Conservation (phyloP, 1,140 invertebrate species). For the Tetragonula clypearis region DNA sequence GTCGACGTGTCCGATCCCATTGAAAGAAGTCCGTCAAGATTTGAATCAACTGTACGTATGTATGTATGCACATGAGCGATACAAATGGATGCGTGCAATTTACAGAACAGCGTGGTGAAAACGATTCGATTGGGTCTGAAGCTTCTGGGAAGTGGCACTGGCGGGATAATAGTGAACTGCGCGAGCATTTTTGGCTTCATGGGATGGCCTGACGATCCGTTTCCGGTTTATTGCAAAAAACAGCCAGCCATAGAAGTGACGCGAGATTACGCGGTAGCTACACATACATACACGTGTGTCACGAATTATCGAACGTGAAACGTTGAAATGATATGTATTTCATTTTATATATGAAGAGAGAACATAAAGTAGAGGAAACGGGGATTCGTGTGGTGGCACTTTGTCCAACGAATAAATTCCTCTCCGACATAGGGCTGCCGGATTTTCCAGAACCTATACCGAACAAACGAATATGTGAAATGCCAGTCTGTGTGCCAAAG, state of each 20-base stretch:
- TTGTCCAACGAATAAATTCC: slow-evolving; percentile 73
- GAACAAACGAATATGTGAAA: neutral
- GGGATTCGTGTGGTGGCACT: slow-evolving; percentile 82
- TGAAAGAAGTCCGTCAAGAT: neutral
- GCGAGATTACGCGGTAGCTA: slow-evolving; percentile 62
- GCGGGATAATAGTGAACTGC: slow-evolving; percentile 71
- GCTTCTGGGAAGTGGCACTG: slow-evolving; percentile 46
- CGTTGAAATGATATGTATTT: neutral
- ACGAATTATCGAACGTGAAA: neutral
- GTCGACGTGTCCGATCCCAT: neutral
- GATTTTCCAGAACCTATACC: slow-evolving; percentile 45
- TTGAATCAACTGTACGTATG: neutral
- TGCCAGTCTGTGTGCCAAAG: slow-evolving; percentile 36
- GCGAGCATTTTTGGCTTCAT: slow-evolving; percentile 73
- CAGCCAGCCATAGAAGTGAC: slow-evolving; percentile 76
- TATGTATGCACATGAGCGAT: neutral
- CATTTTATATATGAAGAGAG: slow-evolving; percentile 50
- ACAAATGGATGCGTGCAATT: neutral
- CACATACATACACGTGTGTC: too few relatives aligned
- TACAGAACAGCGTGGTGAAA: slow-evolving; percentile 46
- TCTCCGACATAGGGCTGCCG: slow-evolving; percentile 57
- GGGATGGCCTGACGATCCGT: slow-evolving; percentile 62
- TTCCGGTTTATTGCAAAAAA: slow-evolving; percentile 64
- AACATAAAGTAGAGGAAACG: slow-evolving; percentile 62
- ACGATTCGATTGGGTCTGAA: slow-evolving; percentile 43